A percentile compares a stretch with the other conserved stretches of the same genome.
Evolutionary conservation across 2,113 vertebrate species (phyloP).

Genomic region (Tringa solitaria): DNA sequence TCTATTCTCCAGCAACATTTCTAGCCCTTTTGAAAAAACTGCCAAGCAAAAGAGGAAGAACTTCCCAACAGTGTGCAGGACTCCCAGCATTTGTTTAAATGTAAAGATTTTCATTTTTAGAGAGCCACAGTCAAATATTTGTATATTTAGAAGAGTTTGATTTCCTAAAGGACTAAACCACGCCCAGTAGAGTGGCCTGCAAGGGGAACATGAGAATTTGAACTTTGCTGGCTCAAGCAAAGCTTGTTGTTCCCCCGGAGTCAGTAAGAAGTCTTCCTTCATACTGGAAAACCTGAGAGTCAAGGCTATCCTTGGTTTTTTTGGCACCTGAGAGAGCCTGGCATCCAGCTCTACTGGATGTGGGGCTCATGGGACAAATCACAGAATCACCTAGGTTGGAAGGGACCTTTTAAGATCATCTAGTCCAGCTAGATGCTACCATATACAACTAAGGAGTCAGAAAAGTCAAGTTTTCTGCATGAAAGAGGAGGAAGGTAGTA

Average conservation of each 20-base stretch:
- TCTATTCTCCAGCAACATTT: background rate
- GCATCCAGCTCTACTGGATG: background rate
- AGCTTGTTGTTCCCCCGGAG: background rate
- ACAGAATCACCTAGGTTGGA: too few relatives aligned
- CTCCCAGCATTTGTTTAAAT: conserved; percentile 45
- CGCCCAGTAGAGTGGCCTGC: background rate
- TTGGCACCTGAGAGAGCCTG: background rate
- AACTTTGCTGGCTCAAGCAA: background rate
- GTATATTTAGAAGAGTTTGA: background rate
- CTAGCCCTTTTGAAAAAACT: background rate
- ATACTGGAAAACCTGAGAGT: background rate
- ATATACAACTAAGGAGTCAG: background rate
- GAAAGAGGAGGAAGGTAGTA: background rate
- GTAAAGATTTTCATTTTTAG: conserved; percentile 34
- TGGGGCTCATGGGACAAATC: background rate
- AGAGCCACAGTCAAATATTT: conserved; percentile 16
- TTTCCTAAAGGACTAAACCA: conserved; percentile 6
- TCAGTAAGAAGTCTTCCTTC: background rate
- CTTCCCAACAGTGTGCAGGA: background rate
- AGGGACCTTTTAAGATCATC: too few relatives aligned
- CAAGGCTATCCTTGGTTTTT: background rate
- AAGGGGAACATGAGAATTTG: background rate
- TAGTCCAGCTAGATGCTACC: too few relatives aligned
- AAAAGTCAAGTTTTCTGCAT: background rate
- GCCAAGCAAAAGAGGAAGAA: background rate